Evolutionary conservation across 2,113 vertebrate genomes (phyloP).

Genomic region (Brachyhypopomus occidentalis): DNA sequence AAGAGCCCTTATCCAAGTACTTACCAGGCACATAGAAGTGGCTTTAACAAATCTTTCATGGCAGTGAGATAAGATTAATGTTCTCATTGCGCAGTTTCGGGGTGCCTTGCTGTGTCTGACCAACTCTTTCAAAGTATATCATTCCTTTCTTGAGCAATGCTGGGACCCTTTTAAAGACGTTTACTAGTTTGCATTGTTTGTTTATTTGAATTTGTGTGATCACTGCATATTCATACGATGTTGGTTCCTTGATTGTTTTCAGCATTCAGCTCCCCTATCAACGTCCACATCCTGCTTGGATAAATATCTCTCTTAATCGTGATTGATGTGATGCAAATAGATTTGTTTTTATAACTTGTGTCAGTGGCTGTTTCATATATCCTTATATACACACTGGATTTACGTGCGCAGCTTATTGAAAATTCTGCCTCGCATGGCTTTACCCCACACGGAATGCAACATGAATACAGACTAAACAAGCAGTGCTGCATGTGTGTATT

Average conservation of each 20-base stretch:
- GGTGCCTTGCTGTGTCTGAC: neutral
- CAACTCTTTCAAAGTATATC: neutral
- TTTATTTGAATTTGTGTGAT: neutral
- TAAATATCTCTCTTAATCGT: neutral
- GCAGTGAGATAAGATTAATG: conserved; percentile 15
- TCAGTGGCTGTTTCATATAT: neutral
- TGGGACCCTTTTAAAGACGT: neutral
- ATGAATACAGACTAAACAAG: neutral
- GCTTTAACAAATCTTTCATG: conserved; percentile 34
- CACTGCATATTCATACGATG: neutral
- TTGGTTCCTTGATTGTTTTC: neutral
- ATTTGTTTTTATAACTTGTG: conserved; percentile 33
- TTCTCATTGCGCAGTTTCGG: neutral
- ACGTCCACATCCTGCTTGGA: neutral
- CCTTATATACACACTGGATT: neutral
- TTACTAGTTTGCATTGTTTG: neutral
- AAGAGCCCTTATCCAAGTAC: conserved; percentile 36
- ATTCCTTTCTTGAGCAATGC: neutral
- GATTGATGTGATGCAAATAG: neutral
- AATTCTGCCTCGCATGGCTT: neutral
- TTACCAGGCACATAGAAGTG: neutral
- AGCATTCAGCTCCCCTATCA: too few relatives aligned
- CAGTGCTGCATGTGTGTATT: neutral
- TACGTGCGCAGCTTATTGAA: neutral
- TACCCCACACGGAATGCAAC: neutral